phyloP scores from a whole-genome alignment of 2,888 invertebrate genomes.

The Rutpela maculata region DNA sequence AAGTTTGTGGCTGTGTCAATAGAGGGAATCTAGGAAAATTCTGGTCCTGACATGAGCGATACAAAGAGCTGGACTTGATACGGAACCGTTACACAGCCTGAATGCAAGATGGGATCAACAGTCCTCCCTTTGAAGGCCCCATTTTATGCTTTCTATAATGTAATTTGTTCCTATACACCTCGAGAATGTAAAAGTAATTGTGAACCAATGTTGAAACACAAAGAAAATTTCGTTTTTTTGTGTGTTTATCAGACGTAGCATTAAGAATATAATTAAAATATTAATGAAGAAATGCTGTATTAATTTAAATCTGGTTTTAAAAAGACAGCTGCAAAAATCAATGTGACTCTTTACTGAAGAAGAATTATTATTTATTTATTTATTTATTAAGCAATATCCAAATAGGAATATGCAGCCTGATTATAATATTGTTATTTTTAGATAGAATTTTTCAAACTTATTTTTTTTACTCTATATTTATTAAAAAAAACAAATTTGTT shows the following conservation, averaged over 20 bases:
- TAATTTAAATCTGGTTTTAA: no score
- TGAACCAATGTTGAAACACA: constrained; percentile 20
- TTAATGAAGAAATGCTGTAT: no score
- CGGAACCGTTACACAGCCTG: constrained; percentile 67
- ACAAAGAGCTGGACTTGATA: constrained; percentile 68
- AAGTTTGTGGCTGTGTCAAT: constrained; percentile 69
- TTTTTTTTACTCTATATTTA: no score
- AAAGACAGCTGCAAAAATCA: no score
- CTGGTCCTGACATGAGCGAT: constrained; percentile 66
- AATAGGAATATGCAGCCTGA: no score
- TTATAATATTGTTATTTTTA: no score
- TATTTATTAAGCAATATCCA: no score
- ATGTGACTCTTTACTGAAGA: no score
- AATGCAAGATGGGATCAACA: constrained; percentile 69
- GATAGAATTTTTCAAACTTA: no score
- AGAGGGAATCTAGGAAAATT: constrained; percentile 67
- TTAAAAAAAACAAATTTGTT: no score
- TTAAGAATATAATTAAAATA: neutral
- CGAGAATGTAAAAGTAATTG: constrained; percentile 58
- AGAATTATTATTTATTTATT: no score
- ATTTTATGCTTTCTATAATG: constrained; percentile 67
- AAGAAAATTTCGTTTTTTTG: neutral
- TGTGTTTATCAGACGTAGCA: neutral
- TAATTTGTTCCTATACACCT: constrained; percentile 64
- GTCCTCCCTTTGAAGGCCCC: constrained; percentile 67